Base-by-base conservation (phyloP, 2,888 invertebrate genomes). In the Cyrtodaria siliqua region DNA sequence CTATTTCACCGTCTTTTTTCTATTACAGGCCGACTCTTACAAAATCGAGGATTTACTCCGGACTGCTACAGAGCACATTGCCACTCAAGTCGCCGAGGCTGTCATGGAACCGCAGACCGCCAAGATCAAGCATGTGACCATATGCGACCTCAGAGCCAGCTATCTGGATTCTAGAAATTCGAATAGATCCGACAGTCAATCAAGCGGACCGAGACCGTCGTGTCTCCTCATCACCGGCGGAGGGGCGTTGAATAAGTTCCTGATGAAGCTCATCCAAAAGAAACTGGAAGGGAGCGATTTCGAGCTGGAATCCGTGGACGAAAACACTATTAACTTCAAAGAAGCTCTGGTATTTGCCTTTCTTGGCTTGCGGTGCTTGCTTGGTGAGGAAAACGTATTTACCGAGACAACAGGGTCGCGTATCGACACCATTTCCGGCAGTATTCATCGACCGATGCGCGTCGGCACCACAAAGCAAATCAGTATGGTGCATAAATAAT, bases 321-420 rank as follows among this genome's bases (percentile, higher is more conserved):
- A 84, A 23, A 85, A 88, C 29, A 87, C 88, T 1, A 84, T 91
- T 20, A 84, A 87, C 57, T 91, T 86, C 81, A 91, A 92, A 71
- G 91, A 92, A 63, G 91, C 91, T 4, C 66, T 91, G 14, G 75
- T 91, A 20, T 90, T 89, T 55, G 89, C 90, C 14, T 92, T 91
- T 77, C 83, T 91, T 16, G 91, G 91, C 9, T 74, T 91, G 50
- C 82, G 90, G 6, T 87, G 87, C 56, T 73, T 91, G 40, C 80
- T 90, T 9, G 89, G 90, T 0, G 77, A 85, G 47, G 82, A 85
- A 55, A 92, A 92, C 76, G 82, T 91, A 4, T 82, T 83, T 40
- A 47, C 66, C 2, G 82, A 83, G 26, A 84, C 88, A 20, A 92
- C 91, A 0, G 91, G 91, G 16, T 85, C 89, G n/a, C 52, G 68